phyloP scores from a whole-genome alignment of 1,140 invertebrate species.

The Oncopodura yosiiana region DNA sequence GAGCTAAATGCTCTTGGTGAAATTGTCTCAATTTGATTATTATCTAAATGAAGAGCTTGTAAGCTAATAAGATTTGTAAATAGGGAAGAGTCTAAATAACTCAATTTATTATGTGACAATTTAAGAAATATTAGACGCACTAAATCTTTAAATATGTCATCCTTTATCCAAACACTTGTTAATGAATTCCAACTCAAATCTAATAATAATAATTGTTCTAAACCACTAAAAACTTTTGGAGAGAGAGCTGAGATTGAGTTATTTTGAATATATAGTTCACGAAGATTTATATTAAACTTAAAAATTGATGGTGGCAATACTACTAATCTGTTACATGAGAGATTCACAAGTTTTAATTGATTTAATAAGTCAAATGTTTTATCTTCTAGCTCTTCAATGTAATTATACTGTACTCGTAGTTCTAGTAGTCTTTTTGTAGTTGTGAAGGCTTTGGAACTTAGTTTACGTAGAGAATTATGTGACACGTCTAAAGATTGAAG shows the following conservation, averaged over 20 bases:
- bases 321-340: constrained; percentile 68
- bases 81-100: constrained; percentile 65
- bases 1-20: constrained; percentile 76
- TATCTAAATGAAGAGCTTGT: constrained; percentile 73
- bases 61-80: constrained; percentile 79
- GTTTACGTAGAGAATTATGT: constrained; percentile 58
- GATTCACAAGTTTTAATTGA: constrained; percentile 64
- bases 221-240: constrained; percentile 71
- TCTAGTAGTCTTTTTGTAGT: constrained; percentile 67
- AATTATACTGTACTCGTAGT: constrained; percentile 67
- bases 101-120: constrained; percentile 70
- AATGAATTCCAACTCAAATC: constrained; percentile 67
- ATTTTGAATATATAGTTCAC: constrained; percentile 60
- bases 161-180: constrained; percentile 63
- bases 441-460: constrained; percentile 62
- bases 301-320: constrained; percentile 64
- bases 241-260: constrained; percentile 72
- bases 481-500: no score
- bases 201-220: constrained; percentile 62
- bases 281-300: constrained; percentile 57
- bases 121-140: constrained; percentile 71
- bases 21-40: constrained; percentile 74
- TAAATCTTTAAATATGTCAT: constrained; percentile 41
- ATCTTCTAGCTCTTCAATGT: constrained; percentile 62
- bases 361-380: constrained; percentile 63